Evolutionary conservation across 2,797 vertebrate species (phyloP), one percentile per base, ranked within the genome.

Genomic region (Sebastiscus tertius): DNA sequence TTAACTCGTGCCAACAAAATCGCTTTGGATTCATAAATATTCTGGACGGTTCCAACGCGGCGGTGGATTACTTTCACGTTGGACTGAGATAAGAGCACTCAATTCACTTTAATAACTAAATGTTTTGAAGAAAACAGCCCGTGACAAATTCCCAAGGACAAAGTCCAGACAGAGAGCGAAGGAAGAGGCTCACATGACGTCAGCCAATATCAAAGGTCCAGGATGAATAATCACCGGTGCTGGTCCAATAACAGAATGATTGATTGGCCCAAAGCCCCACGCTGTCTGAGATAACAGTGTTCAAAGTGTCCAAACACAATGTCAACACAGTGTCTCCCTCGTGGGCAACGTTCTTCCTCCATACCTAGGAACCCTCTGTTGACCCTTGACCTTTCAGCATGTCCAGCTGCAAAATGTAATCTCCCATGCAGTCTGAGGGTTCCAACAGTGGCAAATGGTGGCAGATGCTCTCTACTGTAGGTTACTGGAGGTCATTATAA

Each of bases 281-380:
- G 89, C 80, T 84, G 93, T 94, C 93, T 92, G 90, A 91, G 93
- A 93, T 92, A 92, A 94, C 91, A 95, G 79, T 88, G 92, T 93
- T 94, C 88, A 92, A 92, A 94, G 92, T 88, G 89, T 86, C 84
- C 85, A 81, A 46, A 94, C 88, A 77, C 85, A 94, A 87, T 88
- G 87, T 94, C 91, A 96, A 95, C 94, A 93, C 52, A 27, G 71
- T 49, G 81, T 87, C 91, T 92, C 90, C 87, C 88, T 81, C 27
- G 12, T 60, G 89, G 87, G 90, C 82, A 84, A 66, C 75, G 56
- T 83, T 87, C 81, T 88, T 89, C 68, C 90, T 85, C 73, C 79
- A 67, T 91, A 90, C 87, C 81, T 83, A 85, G 64, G 91, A 88
- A 89, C 87, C 79, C 76, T 77, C 46, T 58, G 55, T 60, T 91